Evolutionary conservation across 2,888 invertebrate species (phyloP), one percentile per base, ranked within the genome.

Genomic region (Coecobrya sp.): DNA sequence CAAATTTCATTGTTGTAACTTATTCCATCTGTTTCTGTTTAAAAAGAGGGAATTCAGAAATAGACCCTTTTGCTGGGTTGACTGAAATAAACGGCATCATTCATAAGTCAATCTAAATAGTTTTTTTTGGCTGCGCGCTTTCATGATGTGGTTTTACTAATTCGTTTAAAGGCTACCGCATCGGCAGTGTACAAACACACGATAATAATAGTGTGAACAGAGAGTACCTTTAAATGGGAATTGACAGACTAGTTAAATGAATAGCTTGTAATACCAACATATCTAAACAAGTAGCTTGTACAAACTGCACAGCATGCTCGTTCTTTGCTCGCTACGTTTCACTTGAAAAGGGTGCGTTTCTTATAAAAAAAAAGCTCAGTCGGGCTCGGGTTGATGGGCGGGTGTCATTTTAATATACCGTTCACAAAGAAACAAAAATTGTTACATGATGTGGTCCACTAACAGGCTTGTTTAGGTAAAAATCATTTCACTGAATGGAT

Each of bases 131-230:
- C 65, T 65, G 30, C 49, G 62, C 62, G 73, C 70, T 82, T 70
- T 81, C 42, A 84, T 85, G 92, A 84, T 85, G 92, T 82, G 92
- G 92, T 92, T 87, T 84, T 62, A 73, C 84, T 92, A 92, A 92
- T 92, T 70, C 76, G 62, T 84, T 82, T 65, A 92, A 87, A 92
- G 91, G 84, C 27, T 88, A 82, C 87, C 92, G 92, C 87, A 19
- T 27, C 36, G 25, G 62, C 30, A 45, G 16, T 27, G 27, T 36
- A 27, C 86, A 22, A 36, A 82, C 59, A 42, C 27, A 52, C 2
- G 7, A 27, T 76, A 70, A 27, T 76, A 45, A 27, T 49, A 27
- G 86, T 76, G 73, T 86, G 86, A 86, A 86, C 73, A 86, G 13
- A 13, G 25, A 22, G 36, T 81, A n/a, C 82, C 19, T 55, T 55